phyloP scores from a whole-genome alignment of 2,797 vertebrate species.

The Periophthalmus magnuspinnatus region DNA sequence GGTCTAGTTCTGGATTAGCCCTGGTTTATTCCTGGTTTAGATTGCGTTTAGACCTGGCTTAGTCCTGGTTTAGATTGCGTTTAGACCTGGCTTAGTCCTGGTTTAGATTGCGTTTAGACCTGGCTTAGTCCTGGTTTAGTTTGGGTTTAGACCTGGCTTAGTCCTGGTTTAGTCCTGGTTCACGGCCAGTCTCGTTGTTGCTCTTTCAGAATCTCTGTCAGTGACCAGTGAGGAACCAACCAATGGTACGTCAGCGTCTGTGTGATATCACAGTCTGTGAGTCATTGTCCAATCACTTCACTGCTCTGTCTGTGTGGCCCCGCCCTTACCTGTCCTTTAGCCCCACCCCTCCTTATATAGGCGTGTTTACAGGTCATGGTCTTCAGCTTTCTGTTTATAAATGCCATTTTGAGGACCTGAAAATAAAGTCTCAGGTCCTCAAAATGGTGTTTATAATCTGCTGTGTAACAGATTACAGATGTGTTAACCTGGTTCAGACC shows the following conservation, averaged over 20 bases:
- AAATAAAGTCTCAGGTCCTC: too few relatives aligned
- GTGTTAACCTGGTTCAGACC: not conserved
- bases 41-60: not conserved
- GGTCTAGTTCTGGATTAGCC: not conserved
- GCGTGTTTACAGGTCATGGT: too few relatives aligned
- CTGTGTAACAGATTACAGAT: too few relatives aligned
- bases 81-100: not conserved
- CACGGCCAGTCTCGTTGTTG: not conserved
- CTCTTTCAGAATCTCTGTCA: constrained; percentile 98
- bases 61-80: not conserved
- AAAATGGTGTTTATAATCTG: too few relatives aligned
- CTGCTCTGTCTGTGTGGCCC: not conserved
- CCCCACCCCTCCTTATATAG: not conserved
- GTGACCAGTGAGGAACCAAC: constrained; percentile 96
- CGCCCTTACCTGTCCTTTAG: not conserved
- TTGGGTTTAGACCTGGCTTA: not conserved
- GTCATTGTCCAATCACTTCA: not conserved
- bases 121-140: too few relatives aligned
- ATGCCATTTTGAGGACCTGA: too few relatives aligned
- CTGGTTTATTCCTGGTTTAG: not conserved
- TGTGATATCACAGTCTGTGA: constrained; percentile 2
- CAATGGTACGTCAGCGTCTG: constrained; percentile 80
- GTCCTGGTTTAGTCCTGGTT: constrained; percentile 1
- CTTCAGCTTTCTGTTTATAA: too few relatives aligned
- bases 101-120: too few relatives aligned